These are phyloP conservation scores for Meliscaeva auricollis DNA, from an alignment of 2,888 invertebrate species.

Conservation along the genomic window DNA sequence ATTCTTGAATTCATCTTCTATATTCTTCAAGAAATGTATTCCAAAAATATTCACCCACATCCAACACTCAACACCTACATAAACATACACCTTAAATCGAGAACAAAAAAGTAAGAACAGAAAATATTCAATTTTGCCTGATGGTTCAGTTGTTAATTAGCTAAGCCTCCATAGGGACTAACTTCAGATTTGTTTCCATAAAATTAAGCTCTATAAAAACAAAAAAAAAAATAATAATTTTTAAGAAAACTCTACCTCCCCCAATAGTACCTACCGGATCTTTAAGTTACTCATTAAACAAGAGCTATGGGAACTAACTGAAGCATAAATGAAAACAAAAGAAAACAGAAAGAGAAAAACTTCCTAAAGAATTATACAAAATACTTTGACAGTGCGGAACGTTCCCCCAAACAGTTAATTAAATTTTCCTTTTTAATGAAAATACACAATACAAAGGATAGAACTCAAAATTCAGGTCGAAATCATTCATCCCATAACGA, in stretches of 20 bases:
- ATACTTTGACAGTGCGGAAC: conserved; percentile 40
- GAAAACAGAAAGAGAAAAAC: neutral
- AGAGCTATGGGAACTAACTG: conserved; percentile 9
- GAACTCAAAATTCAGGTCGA: conserved; percentile 61
- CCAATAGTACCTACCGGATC: conserved; percentile 3
- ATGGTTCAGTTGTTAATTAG: conserved; percentile 67
- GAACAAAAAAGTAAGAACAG: conserved; percentile 38
- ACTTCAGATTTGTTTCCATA: conserved; percentile 55
- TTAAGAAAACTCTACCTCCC: conserved; percentile 36
- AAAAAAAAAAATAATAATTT: conserved; percentile 56
- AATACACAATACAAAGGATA: conserved; percentile 49
- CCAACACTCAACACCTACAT: neutral
- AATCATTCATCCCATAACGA: conserved; percentile 56
- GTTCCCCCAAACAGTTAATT: conserved; percentile 63
- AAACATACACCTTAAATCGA: neutral
- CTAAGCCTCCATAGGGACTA: conserved; percentile 46
- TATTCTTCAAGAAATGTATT: too few species aligned
- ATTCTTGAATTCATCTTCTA: too few species aligned
- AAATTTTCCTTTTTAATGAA: conserved; percentile 52
- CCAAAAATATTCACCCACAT: too few species aligned
- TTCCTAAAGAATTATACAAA: conserved; percentile 22
- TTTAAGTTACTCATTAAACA: conserved; percentile 53
- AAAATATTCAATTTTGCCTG: conserved; percentile 63
- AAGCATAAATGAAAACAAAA: neutral
- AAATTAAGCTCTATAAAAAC: conserved; percentile 53